phyloP scores from a whole-genome alignment of 2,888 invertebrate genomes.

The Xanthorhoe designata region DNA sequence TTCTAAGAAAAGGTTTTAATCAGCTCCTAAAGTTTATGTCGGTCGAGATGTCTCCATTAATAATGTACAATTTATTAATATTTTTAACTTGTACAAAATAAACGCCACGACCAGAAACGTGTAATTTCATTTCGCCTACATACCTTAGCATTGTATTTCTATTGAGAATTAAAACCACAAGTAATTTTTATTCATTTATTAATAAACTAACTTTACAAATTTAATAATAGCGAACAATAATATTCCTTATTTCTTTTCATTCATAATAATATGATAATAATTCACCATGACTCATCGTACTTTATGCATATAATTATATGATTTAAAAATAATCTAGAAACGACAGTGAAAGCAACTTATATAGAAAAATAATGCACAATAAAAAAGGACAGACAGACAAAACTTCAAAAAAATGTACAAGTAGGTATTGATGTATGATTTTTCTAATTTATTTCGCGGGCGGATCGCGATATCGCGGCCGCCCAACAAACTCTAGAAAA shows the following conservation, averaged over 20 bases:
- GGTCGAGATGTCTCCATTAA: too few relatives aligned
- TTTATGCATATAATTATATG: constrained; percentile 85
- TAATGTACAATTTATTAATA: too few relatives aligned
- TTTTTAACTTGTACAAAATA: too few relatives aligned
- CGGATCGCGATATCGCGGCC: constrained; percentile 12
- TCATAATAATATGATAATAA: constrained; percentile 80
- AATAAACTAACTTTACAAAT: constrained; percentile 86
- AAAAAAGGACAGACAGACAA: constrained; percentile 66
- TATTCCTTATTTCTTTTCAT: constrained; percentile 86
- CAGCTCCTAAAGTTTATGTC: too few relatives aligned
- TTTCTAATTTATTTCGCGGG: constrained; percentile 23
- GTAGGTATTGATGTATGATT: constrained; percentile 48
- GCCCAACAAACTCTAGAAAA: constrained; percentile 41
- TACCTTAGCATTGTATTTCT: background rate
- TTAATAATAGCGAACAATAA: constrained; percentile 86
- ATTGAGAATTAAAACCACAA: constrained; percentile 64
- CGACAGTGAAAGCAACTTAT: constrained; percentile 85
- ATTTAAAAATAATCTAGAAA: constrained; percentile 84
- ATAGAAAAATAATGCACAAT: constrained; percentile 82
- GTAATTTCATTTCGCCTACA: background rate
- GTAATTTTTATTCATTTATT: constrained; percentile 84
- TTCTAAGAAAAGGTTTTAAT: too few relatives aligned
- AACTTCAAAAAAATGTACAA: constrained; percentile 66
- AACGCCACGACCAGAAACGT: too few relatives aligned
- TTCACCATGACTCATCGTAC: constrained; percentile 81